These are phyloP conservation scores for Pluvialis apricaria DNA, from an alignment of 2,113 vertebrate species.

Conservation along the genomic window DNA sequence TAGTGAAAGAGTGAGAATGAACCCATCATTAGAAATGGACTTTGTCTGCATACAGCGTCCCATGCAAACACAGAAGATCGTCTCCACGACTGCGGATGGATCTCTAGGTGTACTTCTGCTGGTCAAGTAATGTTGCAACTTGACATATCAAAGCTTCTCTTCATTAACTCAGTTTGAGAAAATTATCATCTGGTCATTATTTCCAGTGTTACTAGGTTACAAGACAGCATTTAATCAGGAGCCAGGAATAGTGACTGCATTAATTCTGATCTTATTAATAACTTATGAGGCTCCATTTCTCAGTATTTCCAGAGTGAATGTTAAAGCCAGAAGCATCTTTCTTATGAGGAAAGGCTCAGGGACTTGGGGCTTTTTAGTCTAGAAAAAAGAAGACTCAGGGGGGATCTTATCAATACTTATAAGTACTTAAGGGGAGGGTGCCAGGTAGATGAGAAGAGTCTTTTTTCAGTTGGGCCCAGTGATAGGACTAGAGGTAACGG, in stretches of 20 bases:
- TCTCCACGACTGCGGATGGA: neutral
- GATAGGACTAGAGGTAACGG: too few relatives aligned
- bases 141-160: constrained; percentile 1
- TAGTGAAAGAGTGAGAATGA: neutral
- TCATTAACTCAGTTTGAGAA: constrained; percentile 6
- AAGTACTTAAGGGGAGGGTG: too few relatives aligned
- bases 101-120: neutral
- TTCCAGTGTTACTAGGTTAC: constrained; percentile 48
- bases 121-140: neutral
- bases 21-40: neutral
- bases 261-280: constrained; percentile 60
- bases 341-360: too few relatives aligned
- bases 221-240: constrained; percentile 47
- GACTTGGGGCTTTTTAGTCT: too few relatives aligned
- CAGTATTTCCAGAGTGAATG: constrained; percentile 3
- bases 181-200: constrained; percentile 30
- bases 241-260: constrained; percentile 30
- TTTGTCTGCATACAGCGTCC: neutral
- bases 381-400: too few relatives aligned
- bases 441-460: too few relatives aligned
- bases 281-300: constrained; percentile 37
- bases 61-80: neutral
- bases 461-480: too few relatives aligned
- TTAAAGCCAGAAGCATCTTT: constrained; percentile 21
- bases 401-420: too few relatives aligned